A percentile compares a stretch with the other conserved stretches of the same genome.
phyloP scores from a whole-genome alignment of 2,888 invertebrate genomes.

The Heteromurus nitidus region DNA sequence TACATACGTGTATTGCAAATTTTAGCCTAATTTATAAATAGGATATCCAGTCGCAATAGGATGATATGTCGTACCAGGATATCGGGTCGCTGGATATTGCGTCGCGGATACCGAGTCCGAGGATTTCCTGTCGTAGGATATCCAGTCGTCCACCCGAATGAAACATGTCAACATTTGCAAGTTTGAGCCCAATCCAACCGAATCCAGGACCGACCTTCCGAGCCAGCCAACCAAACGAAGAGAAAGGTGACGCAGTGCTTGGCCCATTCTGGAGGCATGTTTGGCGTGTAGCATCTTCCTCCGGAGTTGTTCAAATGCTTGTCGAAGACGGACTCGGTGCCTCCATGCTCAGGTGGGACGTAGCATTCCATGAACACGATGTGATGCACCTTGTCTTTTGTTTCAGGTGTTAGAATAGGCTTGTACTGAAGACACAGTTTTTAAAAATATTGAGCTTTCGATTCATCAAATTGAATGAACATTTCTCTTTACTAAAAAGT shows the following conservation, averaged over 20 bases:
- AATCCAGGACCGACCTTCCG: no score
- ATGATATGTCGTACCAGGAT: no score
- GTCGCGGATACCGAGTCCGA: no score
- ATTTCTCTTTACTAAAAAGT: not conserved
- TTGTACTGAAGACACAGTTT: constrained; percentile 76
- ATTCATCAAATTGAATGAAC: not conserved
- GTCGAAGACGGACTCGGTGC: constrained; percentile 77
- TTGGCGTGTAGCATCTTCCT: constrained; percentile 82
- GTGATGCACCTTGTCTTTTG: constrained; percentile 85
- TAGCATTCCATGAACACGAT: constrained; percentile 90
- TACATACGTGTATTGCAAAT: no score
- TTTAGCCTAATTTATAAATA: no score
- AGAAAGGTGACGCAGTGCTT: constrained; percentile 86
- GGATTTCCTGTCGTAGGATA: no score
- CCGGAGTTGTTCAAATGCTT: constrained; percentile 82
- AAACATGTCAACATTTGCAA: no score
- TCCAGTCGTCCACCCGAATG: constrained; percentile 44
- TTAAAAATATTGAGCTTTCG: not conserved
- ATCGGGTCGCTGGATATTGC: no score
- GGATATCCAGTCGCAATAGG: no score
- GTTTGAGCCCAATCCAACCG: no score
- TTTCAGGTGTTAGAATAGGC: constrained; percentile 78
- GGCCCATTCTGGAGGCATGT: constrained; percentile 86
- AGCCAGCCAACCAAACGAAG: constrained; percentile 90
- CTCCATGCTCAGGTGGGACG: constrained; percentile 67